A percentile compares a stretch with the other conserved stretches of the same genome.
Evolutionary conservation across 2,888 invertebrate genomes (phyloP).

Genomic region (Alviniconcha strummeri): DNA sequence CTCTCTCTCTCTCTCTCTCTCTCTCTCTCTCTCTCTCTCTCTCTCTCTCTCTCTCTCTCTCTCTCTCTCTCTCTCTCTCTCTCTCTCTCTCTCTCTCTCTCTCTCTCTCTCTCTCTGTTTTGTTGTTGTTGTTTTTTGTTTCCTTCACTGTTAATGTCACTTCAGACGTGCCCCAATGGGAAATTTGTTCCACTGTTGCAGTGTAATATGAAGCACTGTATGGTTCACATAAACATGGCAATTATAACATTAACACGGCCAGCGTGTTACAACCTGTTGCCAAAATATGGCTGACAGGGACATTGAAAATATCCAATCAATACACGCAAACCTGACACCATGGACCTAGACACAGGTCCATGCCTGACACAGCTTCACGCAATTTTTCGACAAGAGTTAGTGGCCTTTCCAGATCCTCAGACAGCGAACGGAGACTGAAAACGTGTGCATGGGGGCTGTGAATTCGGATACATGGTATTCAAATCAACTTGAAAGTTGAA

Average conservation of each 20-base stretch:
- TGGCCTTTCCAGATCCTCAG: too few relatives aligned
- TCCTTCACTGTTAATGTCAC: background rate
- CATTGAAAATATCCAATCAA: background rate
- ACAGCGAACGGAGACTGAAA: too few relatives aligned
- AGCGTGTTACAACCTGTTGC: background rate
- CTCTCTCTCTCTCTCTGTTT: conserved; percentile 7
- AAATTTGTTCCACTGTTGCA: background rate
- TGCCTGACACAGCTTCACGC: too few relatives aligned
- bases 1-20: conserved; percentile 7
- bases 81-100: background rate
- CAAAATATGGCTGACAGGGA: background rate
- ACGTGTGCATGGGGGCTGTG: too few relatives aligned
- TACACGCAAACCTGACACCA: too few relatives aligned
- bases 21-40: conserved; percentile 10
- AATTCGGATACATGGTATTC: too few relatives aligned
- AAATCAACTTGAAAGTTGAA: too few relatives aligned
- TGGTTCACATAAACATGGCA: background rate
- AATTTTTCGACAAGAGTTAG: too few relatives aligned
- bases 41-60: background rate
- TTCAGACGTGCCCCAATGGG: too few relatives aligned
- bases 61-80: conserved; percentile 12
- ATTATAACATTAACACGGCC: background rate
- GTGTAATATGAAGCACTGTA: conserved; percentile 15
- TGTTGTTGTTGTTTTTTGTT: background rate
- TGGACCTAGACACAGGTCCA: too few relatives aligned